Evolutionary conservation across 2,888 invertebrate genomes (phyloP).

Genomic region (Hirtodrosophila alboralis): DNA sequence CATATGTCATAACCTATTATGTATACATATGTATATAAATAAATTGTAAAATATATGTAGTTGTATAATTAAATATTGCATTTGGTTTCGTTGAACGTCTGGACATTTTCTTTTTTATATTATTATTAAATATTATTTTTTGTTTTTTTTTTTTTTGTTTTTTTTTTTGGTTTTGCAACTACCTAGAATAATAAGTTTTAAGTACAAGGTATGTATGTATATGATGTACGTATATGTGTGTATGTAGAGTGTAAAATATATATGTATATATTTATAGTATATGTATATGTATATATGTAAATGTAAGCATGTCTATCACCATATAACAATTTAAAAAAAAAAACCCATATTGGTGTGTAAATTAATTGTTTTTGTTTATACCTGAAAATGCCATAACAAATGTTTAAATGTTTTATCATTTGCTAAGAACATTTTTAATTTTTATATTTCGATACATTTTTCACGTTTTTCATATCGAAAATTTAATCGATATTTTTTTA

Average conservation of each 20-base stretch:
- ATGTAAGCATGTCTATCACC: constrained; percentile 44
- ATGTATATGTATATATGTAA: constrained; percentile 19
- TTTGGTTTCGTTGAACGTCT: constrained; percentile 77
- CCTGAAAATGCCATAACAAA: constrained; percentile 27
- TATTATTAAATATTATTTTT: too few relatives aligned
- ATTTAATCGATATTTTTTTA: too few relatives aligned
- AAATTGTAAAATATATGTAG: constrained; percentile 65
- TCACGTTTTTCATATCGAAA: too few relatives aligned
- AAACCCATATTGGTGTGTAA: constrained; percentile 32
- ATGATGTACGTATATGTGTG: constrained; percentile 46
- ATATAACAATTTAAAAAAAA: constrained; percentile 38
- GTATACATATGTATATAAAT: constrained; percentile 65
- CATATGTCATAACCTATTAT: constrained; percentile 55
- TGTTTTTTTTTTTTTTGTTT: constrained; percentile 13
- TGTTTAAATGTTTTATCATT: too few relatives aligned
- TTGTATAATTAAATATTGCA: constrained; percentile 77
- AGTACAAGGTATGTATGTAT: constrained; percentile 53
- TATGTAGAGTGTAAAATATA: constrained; percentile 44
- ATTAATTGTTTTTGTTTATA: constrained; percentile 24
- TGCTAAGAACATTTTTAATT: too few relatives aligned
- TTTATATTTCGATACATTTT: too few relatives aligned
- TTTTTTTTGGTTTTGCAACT: constrained; percentile 26
- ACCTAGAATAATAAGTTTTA: constrained; percentile 51
- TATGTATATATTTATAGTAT: constrained; percentile 13
- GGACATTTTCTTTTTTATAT: constrained; percentile 62